These are phyloP conservation scores for Acanthurus leucopareius DNA, from an alignment of 2,797 vertebrate genomes.

Conservation along the genomic window DNA sequence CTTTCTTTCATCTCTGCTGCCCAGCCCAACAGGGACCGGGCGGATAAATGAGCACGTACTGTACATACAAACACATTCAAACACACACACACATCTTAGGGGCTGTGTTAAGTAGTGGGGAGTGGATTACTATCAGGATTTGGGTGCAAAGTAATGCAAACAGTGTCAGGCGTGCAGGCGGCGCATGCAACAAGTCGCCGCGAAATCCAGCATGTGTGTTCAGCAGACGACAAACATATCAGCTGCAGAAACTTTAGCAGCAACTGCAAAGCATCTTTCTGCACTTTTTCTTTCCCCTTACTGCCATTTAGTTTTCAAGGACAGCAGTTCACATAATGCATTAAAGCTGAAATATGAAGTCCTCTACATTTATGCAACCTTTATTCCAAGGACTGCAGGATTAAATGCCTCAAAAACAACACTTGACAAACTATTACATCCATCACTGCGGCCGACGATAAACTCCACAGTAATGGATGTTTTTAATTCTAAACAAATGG, in stretches of 20 bases:
- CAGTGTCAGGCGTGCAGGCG: slow-evolving; percentile 23
- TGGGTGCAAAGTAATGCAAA: slow-evolving; percentile 10
- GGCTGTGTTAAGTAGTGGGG: background rate
- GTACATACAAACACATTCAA: slow-evolving; percentile 11
- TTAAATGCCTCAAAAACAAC: slow-evolving; percentile 20
- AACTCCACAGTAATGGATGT: slow-evolving; percentile 8
- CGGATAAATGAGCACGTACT: slow-evolving; percentile 34
- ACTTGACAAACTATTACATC: slow-evolving; percentile 7
- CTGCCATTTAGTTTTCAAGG: background rate
- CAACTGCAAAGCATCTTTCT: slow-evolving; percentile 8
- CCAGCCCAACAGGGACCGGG: slow-evolving; percentile 18
- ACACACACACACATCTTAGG: slow-evolving; percentile 12
- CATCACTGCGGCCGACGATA: slow-evolving; percentile 3
- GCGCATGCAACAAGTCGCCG: slow-evolving; percentile 46
- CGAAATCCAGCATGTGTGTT: slow-evolving; percentile 5
- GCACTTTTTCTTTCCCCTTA: background rate
- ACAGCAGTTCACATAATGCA: background rate
- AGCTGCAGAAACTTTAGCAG: slow-evolving; percentile 2
- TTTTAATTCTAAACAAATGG: slow-evolving; percentile 12
- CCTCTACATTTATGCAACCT: slow-evolving; percentile 3
- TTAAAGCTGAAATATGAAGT: background rate
- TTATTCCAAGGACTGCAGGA: background rate
- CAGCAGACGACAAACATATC: slow-evolving; percentile 7
- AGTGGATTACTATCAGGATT: background rate
- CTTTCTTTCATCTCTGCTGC: slow-evolving; percentile 56